phyloP scores from a whole-genome alignment of 2,888 invertebrate genomes.

The Busseola fusca region DNA sequence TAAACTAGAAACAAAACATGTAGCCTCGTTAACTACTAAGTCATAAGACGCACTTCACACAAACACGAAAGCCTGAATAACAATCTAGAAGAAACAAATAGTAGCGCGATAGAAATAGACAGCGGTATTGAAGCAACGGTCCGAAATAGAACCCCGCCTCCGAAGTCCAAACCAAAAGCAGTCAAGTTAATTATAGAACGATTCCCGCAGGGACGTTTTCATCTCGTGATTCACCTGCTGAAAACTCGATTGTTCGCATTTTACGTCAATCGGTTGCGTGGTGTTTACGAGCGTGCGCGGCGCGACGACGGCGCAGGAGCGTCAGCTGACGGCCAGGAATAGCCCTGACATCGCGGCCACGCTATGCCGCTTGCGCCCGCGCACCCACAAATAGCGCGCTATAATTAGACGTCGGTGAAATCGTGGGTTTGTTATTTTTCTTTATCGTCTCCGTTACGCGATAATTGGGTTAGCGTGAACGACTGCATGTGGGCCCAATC shows the following conservation, averaged over 20 bases:
- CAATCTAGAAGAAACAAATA: slow-evolving; percentile 76
- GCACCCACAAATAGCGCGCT: slow-evolving; percentile 87
- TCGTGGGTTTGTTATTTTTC: slow-evolving; percentile 90
- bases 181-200: slow-evolving; percentile 87
- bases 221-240: slow-evolving; percentile 88
- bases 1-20: slow-evolving; percentile 31
- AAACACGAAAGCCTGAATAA: slow-evolving; percentile 70
- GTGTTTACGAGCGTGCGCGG: slow-evolving; percentile 83
- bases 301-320: slow-evolving; percentile 78
- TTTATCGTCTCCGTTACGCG: slow-evolving; percentile 89
- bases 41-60: slow-evolving; percentile 63
- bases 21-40: slow-evolving; percentile 34
- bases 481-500: slow-evolving; percentile 86
- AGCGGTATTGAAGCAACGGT: slow-evolving; percentile 81
- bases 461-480: slow-evolving; percentile 87
- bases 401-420: slow-evolving; percentile 88
- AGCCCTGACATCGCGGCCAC: slow-evolving; percentile 88
- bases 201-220: slow-evolving; percentile 85
- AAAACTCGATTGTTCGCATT: slow-evolving; percentile 88
- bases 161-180: slow-evolving; percentile 87
- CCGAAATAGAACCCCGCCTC: slow-evolving; percentile 87
- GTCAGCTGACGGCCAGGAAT: slow-evolving; percentile 89
- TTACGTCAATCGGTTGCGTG: slow-evolving; percentile 88
- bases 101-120: slow-evolving; percentile 82
- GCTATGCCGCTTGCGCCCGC: slow-evolving; percentile 88